Evolutionary conservation across 2,888 invertebrate genomes (phyloP).

Genomic region (Nemurella pictetii): DNA sequence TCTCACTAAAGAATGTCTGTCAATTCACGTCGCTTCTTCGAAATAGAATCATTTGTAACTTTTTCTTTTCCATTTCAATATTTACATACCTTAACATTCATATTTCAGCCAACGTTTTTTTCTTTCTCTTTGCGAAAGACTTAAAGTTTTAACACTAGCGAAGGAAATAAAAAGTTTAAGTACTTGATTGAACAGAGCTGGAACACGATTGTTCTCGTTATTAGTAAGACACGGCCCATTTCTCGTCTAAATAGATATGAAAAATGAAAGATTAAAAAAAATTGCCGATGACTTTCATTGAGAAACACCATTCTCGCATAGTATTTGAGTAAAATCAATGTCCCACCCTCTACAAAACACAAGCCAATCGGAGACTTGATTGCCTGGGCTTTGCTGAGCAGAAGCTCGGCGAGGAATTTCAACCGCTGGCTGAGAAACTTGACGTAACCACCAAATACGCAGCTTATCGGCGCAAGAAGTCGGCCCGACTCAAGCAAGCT

Average conservation of each 20-base stretch:
- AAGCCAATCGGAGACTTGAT: no score
- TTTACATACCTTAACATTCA: neutral
- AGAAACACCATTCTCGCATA: no score
- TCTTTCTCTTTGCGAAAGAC: neutral
- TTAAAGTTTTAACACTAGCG: neutral
- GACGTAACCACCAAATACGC: neutral
- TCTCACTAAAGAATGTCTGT: neutral
- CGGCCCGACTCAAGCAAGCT: no score
- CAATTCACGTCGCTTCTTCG: neutral
- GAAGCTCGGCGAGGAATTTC: no score
- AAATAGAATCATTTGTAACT: slow-evolving; percentile 13
- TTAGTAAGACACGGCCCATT: no score
- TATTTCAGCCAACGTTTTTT: neutral
- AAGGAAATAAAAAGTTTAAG: neutral
- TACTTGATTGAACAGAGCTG: neutral
- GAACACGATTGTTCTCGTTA: neutral
- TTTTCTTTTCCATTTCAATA: slow-evolving; percentile 7
- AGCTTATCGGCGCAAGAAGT: neutral
- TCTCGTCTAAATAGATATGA: no score
- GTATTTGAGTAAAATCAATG: no score
- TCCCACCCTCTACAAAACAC: no score
- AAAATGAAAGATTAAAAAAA: no score
- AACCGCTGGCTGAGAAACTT: no score
- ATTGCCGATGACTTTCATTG: no score
- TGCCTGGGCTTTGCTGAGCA: no score